phyloP scores from a whole-genome alignment of 2,888 invertebrate species.

The Stegophylla sp. region DNA sequence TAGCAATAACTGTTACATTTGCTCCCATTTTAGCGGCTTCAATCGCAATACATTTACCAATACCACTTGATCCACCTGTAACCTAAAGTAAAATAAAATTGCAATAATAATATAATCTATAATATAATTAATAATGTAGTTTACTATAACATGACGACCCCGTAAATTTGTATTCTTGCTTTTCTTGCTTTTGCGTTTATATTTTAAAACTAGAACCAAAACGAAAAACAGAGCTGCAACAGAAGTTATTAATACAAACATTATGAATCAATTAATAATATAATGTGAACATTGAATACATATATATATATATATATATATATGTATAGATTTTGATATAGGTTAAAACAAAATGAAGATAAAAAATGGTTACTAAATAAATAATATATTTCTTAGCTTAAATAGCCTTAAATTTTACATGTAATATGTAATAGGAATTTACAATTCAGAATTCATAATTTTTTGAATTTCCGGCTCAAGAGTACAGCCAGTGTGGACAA shows the following conservation, averaged over 20 bases:
- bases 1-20: constrained; percentile 87
- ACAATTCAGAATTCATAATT: neutral
- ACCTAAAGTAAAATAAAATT: constrained; percentile 68
- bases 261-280: neutral
- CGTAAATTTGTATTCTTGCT: too few species aligned
- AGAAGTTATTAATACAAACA: constrained; percentile 12
- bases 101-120: neutral
- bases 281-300: neutral
- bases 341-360: neutral
- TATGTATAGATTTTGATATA: too few species aligned
- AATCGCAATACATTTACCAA: constrained; percentile 84
- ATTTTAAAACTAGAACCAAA: neutral
- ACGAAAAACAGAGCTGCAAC: neutral
- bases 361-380: neutral
- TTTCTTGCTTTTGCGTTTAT: neutral
- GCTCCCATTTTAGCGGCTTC: constrained; percentile 82
- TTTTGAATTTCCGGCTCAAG: constrained; percentile 31
- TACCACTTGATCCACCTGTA: constrained; percentile 95
- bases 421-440: neutral
- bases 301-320: too few species aligned
- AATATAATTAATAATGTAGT: neutral
- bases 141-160: constrained; percentile 34
- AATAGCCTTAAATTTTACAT: neutral
- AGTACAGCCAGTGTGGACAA: too few species aligned
- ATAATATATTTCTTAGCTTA: too few species aligned